Evolutionary conservation across 2,797 vertebrate genomes (phyloP), one percentile per base, ranked within the genome.

Genomic region (Gadopsis bispinosus): DNA sequence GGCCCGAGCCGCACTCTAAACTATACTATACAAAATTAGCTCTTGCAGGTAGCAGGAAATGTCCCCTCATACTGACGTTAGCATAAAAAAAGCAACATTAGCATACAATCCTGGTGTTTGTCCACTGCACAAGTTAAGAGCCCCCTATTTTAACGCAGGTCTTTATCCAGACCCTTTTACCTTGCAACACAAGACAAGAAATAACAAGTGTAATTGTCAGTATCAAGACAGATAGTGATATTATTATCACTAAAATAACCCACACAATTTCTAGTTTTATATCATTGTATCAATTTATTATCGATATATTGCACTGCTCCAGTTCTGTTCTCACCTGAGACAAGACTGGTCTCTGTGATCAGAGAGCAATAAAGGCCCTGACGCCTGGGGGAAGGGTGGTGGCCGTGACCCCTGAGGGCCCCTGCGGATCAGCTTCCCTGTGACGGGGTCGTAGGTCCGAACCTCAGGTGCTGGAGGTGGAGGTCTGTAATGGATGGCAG

Each of bases 401-500:
- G 94, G 95, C 26, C 89, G 91, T 0, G 94, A 83, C 12, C 71
- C 84, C 71, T 94, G 96, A 4, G 95, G 74, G 0, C 94, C 94
- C 67, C 95, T 96, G 56, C 98, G 96, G 90, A 98, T 98, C 66
- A 99, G 95, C 86, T 98, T 99, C 69, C 98, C 98, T 0, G 98
- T 99, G 82, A 96, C 95, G 0, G 97, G 93, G 87, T 99, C 96
- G 6, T 99, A 99, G 65, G 96, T 96, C 5, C 97, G 96, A 35
- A 96, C 91, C 83, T 98, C 97, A 0, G 96, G 97, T 55, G 94
- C 92, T 4, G 95, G 89, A 7, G 95, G 90, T 0, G 84, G 93
- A 14, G 91, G 85, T 91, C 94, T 96, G 3, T 95, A 95, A 43
- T 97, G 98, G 84, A 97, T 85, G 0, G 95, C 96, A 0, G 93